phyloP scores from a whole-genome alignment of 2,113 vertebrate genomes.

The Myocastor coypus region DNA sequence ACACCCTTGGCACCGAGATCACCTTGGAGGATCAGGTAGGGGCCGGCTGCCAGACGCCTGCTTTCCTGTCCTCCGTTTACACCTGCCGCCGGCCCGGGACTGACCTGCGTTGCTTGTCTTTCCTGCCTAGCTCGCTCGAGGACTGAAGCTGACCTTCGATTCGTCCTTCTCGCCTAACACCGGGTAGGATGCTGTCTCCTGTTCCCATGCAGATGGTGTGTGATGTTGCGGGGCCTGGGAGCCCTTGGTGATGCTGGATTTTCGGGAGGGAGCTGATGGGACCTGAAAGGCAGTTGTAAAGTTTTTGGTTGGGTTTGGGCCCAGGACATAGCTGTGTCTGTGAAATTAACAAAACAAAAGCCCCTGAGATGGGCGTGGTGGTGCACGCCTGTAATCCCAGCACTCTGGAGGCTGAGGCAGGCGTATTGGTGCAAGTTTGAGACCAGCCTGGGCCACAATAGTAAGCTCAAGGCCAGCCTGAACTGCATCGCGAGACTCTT shows the following conservation, averaged over 20 bases:
- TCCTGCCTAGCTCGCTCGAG: conserved; percentile 91
- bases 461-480: too few species aligned
- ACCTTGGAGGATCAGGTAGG: conserved; percentile 94
- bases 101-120: conserved; percentile 79
- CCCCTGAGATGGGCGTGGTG: neutral
- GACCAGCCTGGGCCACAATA: too few species aligned
- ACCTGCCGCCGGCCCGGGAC: accelerated
- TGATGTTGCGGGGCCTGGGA: neutral
- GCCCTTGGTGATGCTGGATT: neutral
- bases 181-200: conserved; percentile 90
- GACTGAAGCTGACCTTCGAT: conserved; percentile 97
- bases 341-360: too few species aligned
- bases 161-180: conserved; percentile 99
- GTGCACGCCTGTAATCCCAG: neutral
- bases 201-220: neutral
- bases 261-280: neutral
- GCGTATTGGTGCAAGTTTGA: too few species aligned
- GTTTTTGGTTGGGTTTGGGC: neutral
- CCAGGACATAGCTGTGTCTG: neutral
- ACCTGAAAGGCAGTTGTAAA: neutral
- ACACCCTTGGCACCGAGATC: conserved; percentile 97
- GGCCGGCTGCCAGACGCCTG: accelerated
- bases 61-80: neutral
- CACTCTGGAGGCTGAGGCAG: neutral
- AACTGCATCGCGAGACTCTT: too few species aligned